Percentiles rank a stretch among this genome's conserved stretches.
phyloP scores from a whole-genome alignment of 1,140 invertebrate genomes.

The Eurosta solidaginis region DNA sequence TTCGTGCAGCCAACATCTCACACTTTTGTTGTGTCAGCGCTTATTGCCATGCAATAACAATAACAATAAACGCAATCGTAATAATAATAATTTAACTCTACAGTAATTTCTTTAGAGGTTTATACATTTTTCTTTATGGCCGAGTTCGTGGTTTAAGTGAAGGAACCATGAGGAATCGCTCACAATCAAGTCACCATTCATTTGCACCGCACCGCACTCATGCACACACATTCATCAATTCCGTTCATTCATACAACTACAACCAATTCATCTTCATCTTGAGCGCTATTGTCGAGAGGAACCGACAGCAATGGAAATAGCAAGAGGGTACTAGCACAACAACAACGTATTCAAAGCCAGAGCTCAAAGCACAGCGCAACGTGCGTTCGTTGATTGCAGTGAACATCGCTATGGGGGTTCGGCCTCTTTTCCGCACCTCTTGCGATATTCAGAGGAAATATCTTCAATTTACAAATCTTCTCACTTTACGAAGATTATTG shows the following conservation, averaged over 20 bases:
- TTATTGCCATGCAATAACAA: not conserved
- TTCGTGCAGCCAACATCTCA: not conserved
- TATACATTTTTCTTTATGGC: not conserved
- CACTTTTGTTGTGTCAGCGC: not conserved
- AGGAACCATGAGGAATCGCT: too few species aligned
- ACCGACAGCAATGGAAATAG: not conserved
- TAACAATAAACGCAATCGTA: not conserved
- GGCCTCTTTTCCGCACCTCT: constrained; percentile 20
- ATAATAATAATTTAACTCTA: constrained; percentile 3
- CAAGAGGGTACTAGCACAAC: too few species aligned
- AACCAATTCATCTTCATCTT: constrained; percentile 10
- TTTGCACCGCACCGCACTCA: not conserved
- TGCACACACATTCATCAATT: not conserved
- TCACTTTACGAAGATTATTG: constrained; percentile 11
- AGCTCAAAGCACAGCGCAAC: too few species aligned
- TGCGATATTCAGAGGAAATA: not conserved
- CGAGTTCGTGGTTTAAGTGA: too few species aligned
- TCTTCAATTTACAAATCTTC: constrained; percentile 26
- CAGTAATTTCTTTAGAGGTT: not conserved
- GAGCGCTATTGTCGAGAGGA: not conserved
- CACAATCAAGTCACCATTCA: not conserved
- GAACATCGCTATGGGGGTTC: too few species aligned
- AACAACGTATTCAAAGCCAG: too few species aligned
- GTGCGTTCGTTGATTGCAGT: constrained; percentile 3
- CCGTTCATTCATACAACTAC: not conserved